A percentile compares a stretch with the other conserved stretches of the same genome.
phyloP scores from a whole-genome alignment of 2,888 invertebrate species.

The Pollenia amentaria region DNA sequence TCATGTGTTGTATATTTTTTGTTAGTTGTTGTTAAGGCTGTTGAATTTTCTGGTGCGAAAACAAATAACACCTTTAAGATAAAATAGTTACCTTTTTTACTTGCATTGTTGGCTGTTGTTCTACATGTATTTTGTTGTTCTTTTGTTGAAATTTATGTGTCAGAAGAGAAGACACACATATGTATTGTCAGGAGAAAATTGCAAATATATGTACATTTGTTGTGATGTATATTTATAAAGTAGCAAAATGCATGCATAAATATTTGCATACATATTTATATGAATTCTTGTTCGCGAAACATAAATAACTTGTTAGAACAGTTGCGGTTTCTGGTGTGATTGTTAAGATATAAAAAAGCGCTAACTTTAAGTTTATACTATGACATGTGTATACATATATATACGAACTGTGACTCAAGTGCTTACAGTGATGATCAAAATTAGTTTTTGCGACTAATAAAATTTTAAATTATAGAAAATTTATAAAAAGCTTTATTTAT shows the following conservation, averaged over 20 bases:
- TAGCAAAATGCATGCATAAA: too few relatives aligned
- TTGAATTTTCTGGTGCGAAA: constrained; percentile 36
- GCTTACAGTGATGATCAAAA: too few relatives aligned
- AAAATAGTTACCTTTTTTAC: constrained; percentile 36
- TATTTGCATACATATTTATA: not conserved
- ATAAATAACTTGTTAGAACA: constrained; percentile 25
- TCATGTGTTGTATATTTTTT: constrained; percentile 7
- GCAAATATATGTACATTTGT: not conserved
- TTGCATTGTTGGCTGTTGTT: not conserved
- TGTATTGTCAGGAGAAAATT: not conserved
- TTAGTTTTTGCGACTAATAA: too few relatives aligned
- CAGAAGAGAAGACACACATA: not conserved
- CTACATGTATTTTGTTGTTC: not conserved
- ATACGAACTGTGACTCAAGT: too few relatives aligned
- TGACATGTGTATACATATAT: not conserved
- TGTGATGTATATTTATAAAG: too few relatives aligned
- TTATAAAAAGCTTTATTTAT: too few relatives aligned
- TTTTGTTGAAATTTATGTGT: constrained; percentile 5
- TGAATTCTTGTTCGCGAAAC: constrained; percentile 2
- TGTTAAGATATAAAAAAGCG: not conserved
- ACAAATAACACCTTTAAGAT: constrained; percentile 44
- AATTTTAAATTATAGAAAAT: too few relatives aligned
- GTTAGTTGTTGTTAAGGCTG: not conserved
- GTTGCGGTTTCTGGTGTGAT: constrained; percentile 20
- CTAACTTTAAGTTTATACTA: constrained; percentile 29